Percentiles rank a stretch among this genome's conserved stretches.
Evolutionary conservation across 2,888 invertebrate species (phyloP).

Genomic region (Oscheius onirici): DNA sequence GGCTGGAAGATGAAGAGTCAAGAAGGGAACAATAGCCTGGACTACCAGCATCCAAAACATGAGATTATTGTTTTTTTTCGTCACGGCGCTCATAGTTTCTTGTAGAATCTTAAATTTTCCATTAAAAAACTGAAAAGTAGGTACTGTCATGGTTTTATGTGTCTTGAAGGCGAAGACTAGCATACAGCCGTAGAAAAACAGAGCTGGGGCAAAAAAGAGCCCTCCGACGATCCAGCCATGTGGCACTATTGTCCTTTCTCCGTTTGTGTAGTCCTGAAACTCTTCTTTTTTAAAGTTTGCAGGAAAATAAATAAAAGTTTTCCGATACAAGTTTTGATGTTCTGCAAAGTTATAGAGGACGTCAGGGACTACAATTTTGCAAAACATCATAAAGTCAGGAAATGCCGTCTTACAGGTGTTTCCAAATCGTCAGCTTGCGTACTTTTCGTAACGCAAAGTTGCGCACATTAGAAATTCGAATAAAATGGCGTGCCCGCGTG

Average conservation of each 20-base stretch:
- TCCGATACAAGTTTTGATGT: no score
- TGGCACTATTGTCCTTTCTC: not conserved
- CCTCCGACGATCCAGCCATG: not conserved
- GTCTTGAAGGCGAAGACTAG: not conserved
- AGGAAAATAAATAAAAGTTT: no score
- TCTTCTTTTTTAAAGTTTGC: no score
- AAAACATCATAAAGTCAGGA: no score
- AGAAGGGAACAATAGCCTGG: slow-evolving; percentile 10
- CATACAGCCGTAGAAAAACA: not conserved
- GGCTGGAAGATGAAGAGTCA: not conserved
- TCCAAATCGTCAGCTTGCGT: no score
- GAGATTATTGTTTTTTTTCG: not conserved
- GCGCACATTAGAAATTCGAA: no score
- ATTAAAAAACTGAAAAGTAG: not conserved
- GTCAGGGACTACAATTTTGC: no score
- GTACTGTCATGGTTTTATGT: not conserved
- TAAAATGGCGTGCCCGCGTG: no score
- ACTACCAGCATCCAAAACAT: slow-evolving; percentile 18
- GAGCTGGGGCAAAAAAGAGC: not conserved
- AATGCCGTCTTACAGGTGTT: no score
- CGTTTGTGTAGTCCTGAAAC: not conserved
- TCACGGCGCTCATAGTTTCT: slow-evolving; percentile 9
- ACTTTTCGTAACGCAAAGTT: no score
- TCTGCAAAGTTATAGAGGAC: no score
- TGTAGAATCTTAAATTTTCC: not conserved